A percentile compares a stretch with the other conserved stretches of the same genome.
phyloP scores from a whole-genome alignment of 2,888 invertebrate species.

The Sphecodes monilicornis region DNA sequence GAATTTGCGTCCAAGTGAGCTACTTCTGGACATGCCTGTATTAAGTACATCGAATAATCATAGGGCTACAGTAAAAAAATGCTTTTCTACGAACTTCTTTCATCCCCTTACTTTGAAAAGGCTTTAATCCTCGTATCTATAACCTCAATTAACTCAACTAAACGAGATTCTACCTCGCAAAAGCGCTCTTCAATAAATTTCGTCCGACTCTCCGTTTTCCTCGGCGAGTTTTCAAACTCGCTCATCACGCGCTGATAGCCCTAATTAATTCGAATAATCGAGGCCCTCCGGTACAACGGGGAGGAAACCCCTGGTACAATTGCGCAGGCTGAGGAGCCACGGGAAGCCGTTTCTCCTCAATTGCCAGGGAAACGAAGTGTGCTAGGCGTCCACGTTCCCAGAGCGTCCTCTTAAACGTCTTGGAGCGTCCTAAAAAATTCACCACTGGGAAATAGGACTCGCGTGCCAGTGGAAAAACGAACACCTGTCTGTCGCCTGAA shows the following conservation, averaged over 20 bases:
- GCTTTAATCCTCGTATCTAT: neutral
- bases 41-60: too few relatives aligned
- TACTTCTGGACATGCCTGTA: too few relatives aligned
- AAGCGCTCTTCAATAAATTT: conserved; percentile 1
- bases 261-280: neutral
- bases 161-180: neutral
- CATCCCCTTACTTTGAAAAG: neutral
- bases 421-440: conserved; percentile 26
- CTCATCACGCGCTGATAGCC: neutral
- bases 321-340: neutral
- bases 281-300: neutral
- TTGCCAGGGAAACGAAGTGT: neutral
- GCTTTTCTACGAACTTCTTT: neutral
- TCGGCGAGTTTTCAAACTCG: neutral
- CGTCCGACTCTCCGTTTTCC: neutral
- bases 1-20: too few relatives aligned
- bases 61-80: neutral
- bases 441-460: conserved; percentile 1
- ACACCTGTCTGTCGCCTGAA: conserved; percentile 22
- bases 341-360: neutral
- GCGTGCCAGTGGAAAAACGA: neutral
- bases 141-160: neutral
- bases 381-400: neutral
- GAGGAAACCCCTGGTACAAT: neutral
- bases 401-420: neutral